Evolutionary conservation across 2,888 invertebrate genomes (phyloP).

Genomic region (Neuroscelio doddi): DNA sequence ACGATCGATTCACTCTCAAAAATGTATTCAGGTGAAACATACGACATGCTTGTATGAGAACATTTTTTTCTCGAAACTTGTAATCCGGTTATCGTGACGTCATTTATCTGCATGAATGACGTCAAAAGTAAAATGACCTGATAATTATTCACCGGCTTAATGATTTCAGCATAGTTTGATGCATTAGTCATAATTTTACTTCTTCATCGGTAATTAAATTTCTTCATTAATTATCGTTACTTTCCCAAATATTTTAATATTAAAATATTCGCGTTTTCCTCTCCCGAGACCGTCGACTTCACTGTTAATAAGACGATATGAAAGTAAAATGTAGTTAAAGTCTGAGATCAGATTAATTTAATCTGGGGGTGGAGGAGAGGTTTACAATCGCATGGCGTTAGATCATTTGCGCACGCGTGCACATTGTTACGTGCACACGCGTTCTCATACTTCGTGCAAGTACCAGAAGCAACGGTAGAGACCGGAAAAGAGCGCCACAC

Average conservation of each 20-base stretch:
- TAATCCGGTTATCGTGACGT: conserved; percentile 10
- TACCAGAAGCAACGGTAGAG: conserved; percentile 24
- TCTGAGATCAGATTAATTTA: not conserved
- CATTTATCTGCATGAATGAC: not conserved
- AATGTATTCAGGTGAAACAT: conserved; percentile 10
- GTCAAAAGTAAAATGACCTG: no score
- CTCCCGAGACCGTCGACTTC: no score
- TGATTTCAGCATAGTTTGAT: no score
- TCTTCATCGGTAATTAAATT: no score
- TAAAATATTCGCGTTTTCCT: no score
- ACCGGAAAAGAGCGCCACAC: conserved; percentile 61
- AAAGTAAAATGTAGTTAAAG: not conserved
- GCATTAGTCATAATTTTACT: no score
- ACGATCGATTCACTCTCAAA: conserved; percentile 26
- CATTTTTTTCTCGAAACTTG: conserved; percentile 14
- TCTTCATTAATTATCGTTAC: no score
- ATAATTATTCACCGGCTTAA: no score
- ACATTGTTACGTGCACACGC: conserved; percentile 1
- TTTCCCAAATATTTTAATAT: no score
- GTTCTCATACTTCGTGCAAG: conserved; percentile 14
- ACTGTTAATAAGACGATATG: not conserved
- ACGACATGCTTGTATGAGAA: conserved; percentile 7
- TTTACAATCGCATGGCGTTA: conserved; percentile 3
- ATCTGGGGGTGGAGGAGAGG: not conserved
- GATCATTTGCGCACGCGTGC: conserved; percentile 1